These are phyloP conservation scores for Heterotilapia buettikoferi DNA, from an alignment of 2,113 vertebrate genomes.

Conservation along the genomic window DNA sequence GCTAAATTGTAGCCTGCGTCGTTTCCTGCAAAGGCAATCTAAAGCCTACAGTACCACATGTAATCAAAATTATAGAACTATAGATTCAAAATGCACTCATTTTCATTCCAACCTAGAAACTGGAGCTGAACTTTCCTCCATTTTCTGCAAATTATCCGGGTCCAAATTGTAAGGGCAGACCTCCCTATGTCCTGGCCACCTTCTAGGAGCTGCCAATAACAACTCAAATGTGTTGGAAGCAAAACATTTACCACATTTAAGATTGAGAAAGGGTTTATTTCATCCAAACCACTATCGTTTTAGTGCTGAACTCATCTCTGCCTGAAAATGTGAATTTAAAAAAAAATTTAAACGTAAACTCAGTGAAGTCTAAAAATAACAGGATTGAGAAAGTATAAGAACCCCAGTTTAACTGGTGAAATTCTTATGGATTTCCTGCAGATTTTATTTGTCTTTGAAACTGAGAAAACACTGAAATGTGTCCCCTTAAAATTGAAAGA, in stretches of 20 bases:
- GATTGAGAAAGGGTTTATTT: not conserved
- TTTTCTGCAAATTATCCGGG: accelerated
- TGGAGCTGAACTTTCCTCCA: not conserved
- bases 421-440: not conserved
- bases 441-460: not conserved
- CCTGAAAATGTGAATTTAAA: not conserved
- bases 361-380: not conserved
- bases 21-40: not conserved
- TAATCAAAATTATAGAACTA: not conserved
- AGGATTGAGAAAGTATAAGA: not conserved
- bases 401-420: not conserved
- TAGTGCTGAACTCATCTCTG: not conserved
- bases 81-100: not conserved
- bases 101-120: not conserved
- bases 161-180: too few relatives aligned
- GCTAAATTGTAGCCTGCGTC: not conserved
- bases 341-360: not conserved
- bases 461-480: not conserved
- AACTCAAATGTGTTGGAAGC: not conserved
- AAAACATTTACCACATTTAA: not conserved
- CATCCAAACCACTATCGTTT: not conserved
- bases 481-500: not conserved
- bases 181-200: not conserved
- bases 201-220: not conserved
- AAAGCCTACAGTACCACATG: not conserved